Percentiles rank a stretch among this genome's conserved stretches.
phyloP scores from a whole-genome alignment of 2,888 invertebrate genomes.

The Ashinkailepas kermadecensis region DNA sequence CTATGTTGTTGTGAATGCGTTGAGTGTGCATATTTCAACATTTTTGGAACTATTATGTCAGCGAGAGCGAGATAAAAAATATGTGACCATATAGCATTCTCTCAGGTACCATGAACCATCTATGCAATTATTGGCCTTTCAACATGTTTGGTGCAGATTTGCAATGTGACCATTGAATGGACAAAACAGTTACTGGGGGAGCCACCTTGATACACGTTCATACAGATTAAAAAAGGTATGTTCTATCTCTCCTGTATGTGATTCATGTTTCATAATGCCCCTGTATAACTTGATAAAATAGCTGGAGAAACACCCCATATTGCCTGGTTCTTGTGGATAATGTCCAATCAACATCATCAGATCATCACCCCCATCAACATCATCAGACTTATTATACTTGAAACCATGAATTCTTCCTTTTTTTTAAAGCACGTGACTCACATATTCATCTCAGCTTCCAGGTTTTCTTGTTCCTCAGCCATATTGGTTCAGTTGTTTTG shows the following conservation, averaged over 20 bases:
- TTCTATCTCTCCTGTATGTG: too few species aligned
- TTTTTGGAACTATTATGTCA: neutral
- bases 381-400: neutral
- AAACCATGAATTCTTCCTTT: neutral
- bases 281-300: neutral
- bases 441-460: slow-evolving; percentile 5
- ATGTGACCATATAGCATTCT: too few species aligned
- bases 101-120: too few species aligned
- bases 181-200: too few species aligned
- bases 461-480: neutral
- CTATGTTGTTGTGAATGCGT: too few species aligned
- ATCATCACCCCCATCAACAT: neutral
- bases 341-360: neutral
- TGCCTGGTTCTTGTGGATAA: neutral
- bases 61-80: too few species aligned
- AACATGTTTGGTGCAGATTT: too few species aligned
- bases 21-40: neutral
- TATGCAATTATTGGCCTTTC: too few species aligned
- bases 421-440: neutral
- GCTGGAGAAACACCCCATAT: neutral
- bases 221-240: too few species aligned
- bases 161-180: too few species aligned
- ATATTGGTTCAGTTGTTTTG: neutral
- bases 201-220: too few species aligned
- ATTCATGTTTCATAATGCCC: too few species aligned